phyloP scores from a whole-genome alignment of 2,888 invertebrate genomes.

The Drosophila setosimentum region DNA sequence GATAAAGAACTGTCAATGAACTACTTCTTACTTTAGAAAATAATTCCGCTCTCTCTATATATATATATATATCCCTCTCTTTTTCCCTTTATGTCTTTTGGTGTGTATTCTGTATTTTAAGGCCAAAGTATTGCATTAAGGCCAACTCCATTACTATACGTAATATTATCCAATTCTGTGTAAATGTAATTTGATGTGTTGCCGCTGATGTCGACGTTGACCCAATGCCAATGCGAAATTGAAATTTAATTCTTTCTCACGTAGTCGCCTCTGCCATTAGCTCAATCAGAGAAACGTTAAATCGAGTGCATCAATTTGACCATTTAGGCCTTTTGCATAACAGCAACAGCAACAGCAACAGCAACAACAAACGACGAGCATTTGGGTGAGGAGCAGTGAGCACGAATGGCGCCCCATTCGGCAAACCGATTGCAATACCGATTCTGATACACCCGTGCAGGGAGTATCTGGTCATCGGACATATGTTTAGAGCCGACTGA shows the following conservation, averaged over 20 bases:
- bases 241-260: constrained; percentile 85
- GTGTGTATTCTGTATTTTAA: background rate
- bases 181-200: constrained; percentile 17
- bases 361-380: constrained; percentile 19
- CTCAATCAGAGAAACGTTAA: constrained; percentile 79
- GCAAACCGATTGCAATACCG: constrained; percentile 24
- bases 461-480: constrained; percentile 47
- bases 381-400: constrained; percentile 17
- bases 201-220: constrained; percentile 49
- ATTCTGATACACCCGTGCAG: constrained; percentile 14
- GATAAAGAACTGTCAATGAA: background rate
- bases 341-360: background rate
- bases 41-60: background rate
- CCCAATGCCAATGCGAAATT: constrained; percentile 81
- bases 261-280: constrained; percentile 81
- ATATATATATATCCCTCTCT: too few species aligned
- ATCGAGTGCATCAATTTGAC: constrained; percentile 79
- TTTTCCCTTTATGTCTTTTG: too few species aligned
- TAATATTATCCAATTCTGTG: constrained; percentile 3
- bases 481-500: constrained; percentile 52
- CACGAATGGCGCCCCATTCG: constrained; percentile 55
- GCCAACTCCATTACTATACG: constrained; percentile 2
- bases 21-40: background rate
- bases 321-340: constrained; percentile 54
- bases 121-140: constrained; percentile 5